Evolutionary conservation across 2,888 invertebrate genomes (phyloP), one percentile per base, ranked within the genome.

Genomic region (Copidosoma aretas): DNA sequence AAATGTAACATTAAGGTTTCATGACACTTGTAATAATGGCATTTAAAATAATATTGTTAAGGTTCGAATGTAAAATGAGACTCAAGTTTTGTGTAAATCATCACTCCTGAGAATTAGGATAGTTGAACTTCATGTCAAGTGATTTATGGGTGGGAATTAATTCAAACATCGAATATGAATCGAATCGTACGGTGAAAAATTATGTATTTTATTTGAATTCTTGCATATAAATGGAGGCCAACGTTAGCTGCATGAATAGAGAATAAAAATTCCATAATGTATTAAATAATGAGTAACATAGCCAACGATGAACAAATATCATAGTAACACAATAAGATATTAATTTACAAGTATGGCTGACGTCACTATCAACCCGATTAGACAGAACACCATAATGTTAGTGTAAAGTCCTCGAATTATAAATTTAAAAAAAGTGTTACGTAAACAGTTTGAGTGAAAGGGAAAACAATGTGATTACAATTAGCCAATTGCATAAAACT

Each of bases 301-400:
- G 2, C 57, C 10, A 25, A 22, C 53, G 43, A 71, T 67, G 70
- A n/a, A n/a, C 61, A 64, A 71, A 71, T 67, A 17, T 19, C 41
- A 43, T 53, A 49, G 61, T 24, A 64, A 51, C 19, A 71, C 67
- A 67, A 71, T 71, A 60, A 67, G 59, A 17, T 22, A 56, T 51
- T 32, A 46, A 64, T 60, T 52, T 64, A 43, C 52, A 19, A 60
- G 61, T 57, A 69, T 4, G 39, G 17, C 59, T 64, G 64, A 70
- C 67, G 64, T 71, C 64, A 64, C 22, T 61, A 61, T 54, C 49
- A 52, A 54, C 61, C 24, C 54, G 61, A 70, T 67, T 67, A 64
- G 56, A 56, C 21, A 10, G 54, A 61, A 64, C 52, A 64, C 32
- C 60, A 67, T 51, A 64, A 67, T 70, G 54, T 22, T 54, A n/a